Evolutionary conservation across 2,113 vertebrate species (phyloP), one percentile per base, ranked within the genome.

Genomic region (Bubo scandiacus): DNA sequence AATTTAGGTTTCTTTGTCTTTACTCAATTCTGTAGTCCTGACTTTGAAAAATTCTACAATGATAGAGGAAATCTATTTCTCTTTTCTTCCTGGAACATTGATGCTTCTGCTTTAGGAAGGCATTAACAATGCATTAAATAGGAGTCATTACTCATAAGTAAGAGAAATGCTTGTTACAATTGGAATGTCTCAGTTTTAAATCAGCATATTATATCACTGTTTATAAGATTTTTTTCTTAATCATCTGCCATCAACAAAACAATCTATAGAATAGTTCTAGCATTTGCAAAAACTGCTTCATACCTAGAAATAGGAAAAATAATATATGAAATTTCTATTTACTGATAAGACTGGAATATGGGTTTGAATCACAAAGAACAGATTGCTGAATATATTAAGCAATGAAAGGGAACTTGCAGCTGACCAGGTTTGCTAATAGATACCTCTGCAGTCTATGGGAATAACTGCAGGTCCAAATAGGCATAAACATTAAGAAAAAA

Each of bases 71-170:
- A 94, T 92, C 78, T 94, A 47, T 81, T 95, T 97, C 75, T 91
- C 21, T 86, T 90, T 90, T 83, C 63, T 75, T 89, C 57, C 27
- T n/a, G 68, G 61, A 22, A 68, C 25, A 17, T 36, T 52, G 59
- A 86, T 86, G 49, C 63, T 79, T 85, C 43, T 81, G 55, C 61
- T 91, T 92, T 88, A 89, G 77, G 68, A 95, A 89, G 42, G 29
- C 77, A 94, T 89, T 95, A 94, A 95, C 43, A 97, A 87, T 66
- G 49, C 80, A 95, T 88, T 96, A 91, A 96, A 88, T 74, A 70
- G 45, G n/a, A 85, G 70, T 80, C 86, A 82, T 97, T 93, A 86
- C 55, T 94, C 61, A 51, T 74, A 88, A 70, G 68, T 71, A 81
- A 72, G 57, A 79, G 65, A 91, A 94, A 84, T 79, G 40, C 40